These are phyloP conservation scores for Pecten maximus DNA, from an alignment of 2,888 invertebrate genomes.

Conservation along the genomic window DNA sequence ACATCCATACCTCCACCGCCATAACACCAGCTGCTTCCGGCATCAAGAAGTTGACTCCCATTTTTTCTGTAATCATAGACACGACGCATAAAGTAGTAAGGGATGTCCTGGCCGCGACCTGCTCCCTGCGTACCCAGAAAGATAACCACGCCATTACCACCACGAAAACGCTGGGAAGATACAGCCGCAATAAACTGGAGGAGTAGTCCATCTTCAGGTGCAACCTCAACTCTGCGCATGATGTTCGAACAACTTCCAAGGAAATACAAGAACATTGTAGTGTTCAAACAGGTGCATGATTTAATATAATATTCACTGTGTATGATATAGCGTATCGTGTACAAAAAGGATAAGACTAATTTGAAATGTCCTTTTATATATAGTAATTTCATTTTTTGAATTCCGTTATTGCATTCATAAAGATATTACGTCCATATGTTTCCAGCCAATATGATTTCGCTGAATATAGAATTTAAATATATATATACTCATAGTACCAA, in stretches of 20 bases:
- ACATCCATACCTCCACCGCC: slow-evolving; percentile 34
- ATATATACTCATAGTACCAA: no score
- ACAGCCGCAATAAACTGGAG: neutral
- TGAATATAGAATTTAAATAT: no score
- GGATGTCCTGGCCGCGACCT: slow-evolving; percentile 27
- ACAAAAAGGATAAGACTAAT: no score
- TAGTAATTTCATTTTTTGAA: no score
- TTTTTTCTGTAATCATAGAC: slow-evolving; percentile 36
- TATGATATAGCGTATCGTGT: no score
- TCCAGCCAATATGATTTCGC: no score
- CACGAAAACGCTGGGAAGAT: slow-evolving; percentile 34
- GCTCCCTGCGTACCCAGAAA: slow-evolving; percentile 35
- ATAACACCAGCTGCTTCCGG: slow-evolving; percentile 2
- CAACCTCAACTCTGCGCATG: neutral
- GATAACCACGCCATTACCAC: slow-evolving; percentile 30
- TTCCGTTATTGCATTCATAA: no score
- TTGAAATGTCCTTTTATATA: no score
- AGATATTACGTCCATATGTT: no score
- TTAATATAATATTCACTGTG: no score
- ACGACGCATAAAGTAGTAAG: slow-evolving; percentile 36
- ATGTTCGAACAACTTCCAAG: neutral
- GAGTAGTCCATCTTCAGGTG: neutral
- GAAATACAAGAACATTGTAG: neutral
- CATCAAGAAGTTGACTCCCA: slow-evolving; percentile 22
- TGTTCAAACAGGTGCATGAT: no score